Evolutionary conservation across 1,140 invertebrate genomes (phyloP), one percentile per base, ranked within the genome.

Genomic region (Bombus confusus): DNA sequence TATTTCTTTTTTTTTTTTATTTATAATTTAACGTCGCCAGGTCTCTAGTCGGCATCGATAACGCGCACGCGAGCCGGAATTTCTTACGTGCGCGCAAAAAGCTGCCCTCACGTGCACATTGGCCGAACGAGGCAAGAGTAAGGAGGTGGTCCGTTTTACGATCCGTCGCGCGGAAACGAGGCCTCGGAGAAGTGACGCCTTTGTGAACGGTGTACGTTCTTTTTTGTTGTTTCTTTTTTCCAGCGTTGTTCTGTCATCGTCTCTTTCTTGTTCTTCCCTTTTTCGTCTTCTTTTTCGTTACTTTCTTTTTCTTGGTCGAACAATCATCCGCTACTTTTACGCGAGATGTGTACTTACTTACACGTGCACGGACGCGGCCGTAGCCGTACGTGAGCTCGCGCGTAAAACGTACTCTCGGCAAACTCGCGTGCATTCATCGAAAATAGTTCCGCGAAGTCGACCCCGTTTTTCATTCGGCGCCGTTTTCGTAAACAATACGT

Each of bases 11-110:
- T 41, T 10, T 87, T 22, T 88, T 91, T 90, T 91, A 90, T 91
- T 87, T 91, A 90, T 90, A 92, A 91, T 92, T 89, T 87, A 90
- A 83, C 86, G 76, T 79, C 71, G 72, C 31, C 72, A 66, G 37
- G 31, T 15, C 85, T 80, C 68, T 59, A 43, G 74, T 41, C 62
- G 52, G 47, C 74, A 52, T 52, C 41, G 90, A 92, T 91, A 92
- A 86, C 85, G 78, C 43, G 87, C 91, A 91, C 91, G 91, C 88
- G 82, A 90, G 72, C 85, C 43, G n/a, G 68, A 73, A 89, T 84
- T 86, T 74, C 69, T 89, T 79, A 87, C 77, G 22, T 77, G 82
- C 75, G 34, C 66, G 75, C n/a, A 31, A 76, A 25, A 66, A 75
- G 69, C 47, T 75, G 57, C 47, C 62, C 77, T 78, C 47, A 83